Percentiles rank a stretch among this genome's conserved stretches.
Conservation (phyloP, 1,140 invertebrate species). For the Tyrophagus putrescentiae region DNA sequence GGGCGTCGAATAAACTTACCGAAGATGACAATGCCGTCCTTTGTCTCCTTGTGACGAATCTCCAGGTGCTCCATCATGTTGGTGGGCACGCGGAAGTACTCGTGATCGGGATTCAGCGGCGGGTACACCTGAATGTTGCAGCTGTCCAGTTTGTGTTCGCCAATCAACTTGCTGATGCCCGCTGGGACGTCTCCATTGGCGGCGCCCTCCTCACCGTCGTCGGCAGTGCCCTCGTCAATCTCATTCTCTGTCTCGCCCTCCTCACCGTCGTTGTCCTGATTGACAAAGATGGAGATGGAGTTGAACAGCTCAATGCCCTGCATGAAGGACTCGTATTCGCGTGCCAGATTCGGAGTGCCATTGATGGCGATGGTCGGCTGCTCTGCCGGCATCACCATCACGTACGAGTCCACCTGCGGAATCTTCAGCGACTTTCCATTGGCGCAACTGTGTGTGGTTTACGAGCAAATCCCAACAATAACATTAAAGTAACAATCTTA, state of each 20-base stretch:
- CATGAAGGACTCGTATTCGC: conserved; percentile 70
- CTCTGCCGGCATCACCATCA: conserved; percentile 69
- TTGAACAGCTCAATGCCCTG: conserved; percentile 66
- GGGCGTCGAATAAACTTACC: conserved; percentile 34
- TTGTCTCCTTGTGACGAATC: conserved; percentile 57
- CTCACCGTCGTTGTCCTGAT: conserved; percentile 29
- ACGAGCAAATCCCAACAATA: conserved; percentile 17
- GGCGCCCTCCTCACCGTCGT: conserved; percentile 23
- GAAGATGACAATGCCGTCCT: conserved; percentile 63
- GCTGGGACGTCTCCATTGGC: neutral
- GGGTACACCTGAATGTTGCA: conserved; percentile 82
- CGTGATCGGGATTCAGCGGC: conserved; percentile 82
- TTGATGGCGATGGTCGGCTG: conserved; percentile 66
- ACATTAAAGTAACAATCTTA: conserved; percentile 11
- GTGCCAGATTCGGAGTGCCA: conserved; percentile 59
- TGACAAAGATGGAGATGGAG: conserved; percentile 49
- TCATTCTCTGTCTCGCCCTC: conserved; percentile 23
- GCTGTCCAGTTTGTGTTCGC: conserved; percentile 51
- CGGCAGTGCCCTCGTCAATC: conserved; percentile 25
- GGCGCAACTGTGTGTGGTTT: conserved; percentile 47
- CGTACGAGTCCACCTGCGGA: conserved; percentile 58
- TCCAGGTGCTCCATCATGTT: conserved; percentile 53
- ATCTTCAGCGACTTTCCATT: conserved; percentile 52
- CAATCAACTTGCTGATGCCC: conserved; percentile 9
- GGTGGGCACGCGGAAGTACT: conserved; percentile 59